A percentile compares a stretch with the other conserved stretches of the same genome.
phyloP scores from a whole-genome alignment of 1,140 invertebrate genomes.

The Drosophila jambulina region DNA sequence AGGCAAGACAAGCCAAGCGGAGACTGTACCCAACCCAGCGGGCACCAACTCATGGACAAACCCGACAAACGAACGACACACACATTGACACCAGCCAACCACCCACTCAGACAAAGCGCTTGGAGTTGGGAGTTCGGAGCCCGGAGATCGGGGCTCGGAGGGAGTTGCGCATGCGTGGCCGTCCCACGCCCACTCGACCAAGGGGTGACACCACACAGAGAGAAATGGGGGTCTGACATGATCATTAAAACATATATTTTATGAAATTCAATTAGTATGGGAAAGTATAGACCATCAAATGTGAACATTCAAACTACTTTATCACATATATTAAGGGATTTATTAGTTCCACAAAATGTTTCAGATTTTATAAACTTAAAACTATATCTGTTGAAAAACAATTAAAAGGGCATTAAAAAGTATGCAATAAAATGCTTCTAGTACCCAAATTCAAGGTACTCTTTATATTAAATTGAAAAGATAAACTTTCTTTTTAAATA shows the following conservation, averaged over 20 bases:
- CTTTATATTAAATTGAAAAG: too few relatives aligned
- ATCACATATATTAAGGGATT: too few relatives aligned
- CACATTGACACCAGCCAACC: conserved; percentile 38
- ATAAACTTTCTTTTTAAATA: too few relatives aligned
- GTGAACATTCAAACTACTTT: too few relatives aligned
- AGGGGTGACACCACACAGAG: conserved; percentile 41
- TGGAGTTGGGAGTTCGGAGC: conserved; percentile 39
- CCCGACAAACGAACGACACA: conserved; percentile 10
- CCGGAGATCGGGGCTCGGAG: conserved; percentile 4
- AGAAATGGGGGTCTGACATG: background rate
- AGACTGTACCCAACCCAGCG: conserved; percentile 40
- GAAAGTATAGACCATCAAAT: background rate
- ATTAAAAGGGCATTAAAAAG: too few relatives aligned
- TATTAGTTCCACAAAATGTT: too few relatives aligned
- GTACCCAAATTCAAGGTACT: too few relatives aligned
- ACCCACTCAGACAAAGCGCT: conserved; percentile 60
- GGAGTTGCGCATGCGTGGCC: conserved; percentile 77
- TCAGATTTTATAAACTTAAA: too few relatives aligned
- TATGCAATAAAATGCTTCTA: too few relatives aligned
- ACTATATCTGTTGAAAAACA: too few relatives aligned
- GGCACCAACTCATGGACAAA: conserved; percentile 15
- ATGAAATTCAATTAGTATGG: background rate
- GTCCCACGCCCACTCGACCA: conserved; percentile 23
- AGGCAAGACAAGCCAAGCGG: conserved; percentile 47
- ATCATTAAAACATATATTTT: background rate